Evolutionary conservation across 2,888 invertebrate genomes (phyloP), one percentile per base, ranked within the genome.

Genomic region (Drosophila lutescens): DNA sequence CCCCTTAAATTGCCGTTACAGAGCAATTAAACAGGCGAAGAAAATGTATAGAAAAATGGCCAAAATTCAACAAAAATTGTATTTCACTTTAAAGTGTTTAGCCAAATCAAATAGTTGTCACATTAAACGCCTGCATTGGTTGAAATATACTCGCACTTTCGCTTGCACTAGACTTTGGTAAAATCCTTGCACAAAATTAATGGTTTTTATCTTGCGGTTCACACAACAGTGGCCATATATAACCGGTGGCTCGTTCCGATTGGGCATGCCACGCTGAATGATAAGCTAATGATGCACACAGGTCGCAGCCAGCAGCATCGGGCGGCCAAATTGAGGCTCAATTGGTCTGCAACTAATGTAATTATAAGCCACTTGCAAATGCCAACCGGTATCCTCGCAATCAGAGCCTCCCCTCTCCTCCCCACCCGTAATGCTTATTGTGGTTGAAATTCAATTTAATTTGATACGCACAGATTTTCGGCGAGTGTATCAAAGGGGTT

Each of bases 361-460:
- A 83, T 83, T 85, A 83, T 79, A 72, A 70, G 70, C 83, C 70
- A 74, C 80, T 80, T 84, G 77, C 71, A 62, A 66, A 66, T 56
- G 59, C 62, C 50, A 32, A 38, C 66, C 58, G 50, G 58, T 15
- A 54, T 59, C 59, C 59, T 61, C 43, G 44, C 50, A 49, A 47
- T 49, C 62, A 41, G 40, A 40, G 7, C 32, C 13, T 2, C 36
- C 17, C 8, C 38, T 4, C 5, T 1, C 12, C 8, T 7, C 23
- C 23, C 51, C 12, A 2, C 47, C 63, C 62, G 63, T 49, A 53
- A 49, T 72, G 78, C 77, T 84, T 84, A 79, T 84, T 82, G 78
- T 76, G 82, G 71, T 72, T 62, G 76, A 79, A 80, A 80, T 82
- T 79, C 86, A 84, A 84, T 85, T 86, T 82, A 84, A 82, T 86